Conservation (phyloP, 2,888 invertebrate species). For the Tenthredo livida region DNA sequence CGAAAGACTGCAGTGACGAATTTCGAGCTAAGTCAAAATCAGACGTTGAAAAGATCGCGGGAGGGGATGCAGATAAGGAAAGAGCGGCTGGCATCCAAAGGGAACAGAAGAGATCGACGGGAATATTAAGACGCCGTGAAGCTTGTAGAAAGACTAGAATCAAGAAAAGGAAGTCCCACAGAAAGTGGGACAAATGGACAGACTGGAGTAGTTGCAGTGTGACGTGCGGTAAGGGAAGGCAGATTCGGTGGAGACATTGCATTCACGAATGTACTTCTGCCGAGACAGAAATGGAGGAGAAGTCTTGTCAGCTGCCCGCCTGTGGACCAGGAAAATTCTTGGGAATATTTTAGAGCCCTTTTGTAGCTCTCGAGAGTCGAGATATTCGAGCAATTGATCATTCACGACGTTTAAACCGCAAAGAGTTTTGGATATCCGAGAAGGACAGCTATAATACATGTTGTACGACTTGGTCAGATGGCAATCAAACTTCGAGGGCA, state of each 20-base stretch:
- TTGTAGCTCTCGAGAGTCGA: background rate
- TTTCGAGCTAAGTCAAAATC: background rate
- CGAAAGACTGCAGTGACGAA: background rate
- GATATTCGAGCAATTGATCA: background rate
- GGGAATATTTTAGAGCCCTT: conserved; percentile 65
- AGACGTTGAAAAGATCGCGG: background rate
- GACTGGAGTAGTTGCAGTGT: conserved; percentile 84
- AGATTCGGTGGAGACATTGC: conserved; percentile 81
- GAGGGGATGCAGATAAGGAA: background rate
- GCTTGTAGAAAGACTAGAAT: conserved; percentile 33
- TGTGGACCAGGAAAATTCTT: conserved; percentile 76
- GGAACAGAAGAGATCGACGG: background rate
- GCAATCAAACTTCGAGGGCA: background rate
- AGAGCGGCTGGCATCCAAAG: background rate
- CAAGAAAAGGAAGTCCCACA: conserved; percentile 55
- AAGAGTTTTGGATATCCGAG: background rate
- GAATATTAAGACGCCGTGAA: background rate
- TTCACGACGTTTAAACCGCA: background rate
- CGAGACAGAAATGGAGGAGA: conserved; percentile 80
- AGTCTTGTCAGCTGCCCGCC: conserved; percentile 79
- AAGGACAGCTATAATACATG: background rate
- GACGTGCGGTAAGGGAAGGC: conserved; percentile 82
- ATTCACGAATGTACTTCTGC: conserved; percentile 74
- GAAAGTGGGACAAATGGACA: conserved; percentile 80
- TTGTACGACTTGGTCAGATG: background rate